A percentile compares a stretch with the other conserved stretches of the same genome.
These are phyloP conservation scores for Sarcophaga bullata DNA, from an alignment of 1,140 invertebrate species.

Conservation along the genomic window DNA sequence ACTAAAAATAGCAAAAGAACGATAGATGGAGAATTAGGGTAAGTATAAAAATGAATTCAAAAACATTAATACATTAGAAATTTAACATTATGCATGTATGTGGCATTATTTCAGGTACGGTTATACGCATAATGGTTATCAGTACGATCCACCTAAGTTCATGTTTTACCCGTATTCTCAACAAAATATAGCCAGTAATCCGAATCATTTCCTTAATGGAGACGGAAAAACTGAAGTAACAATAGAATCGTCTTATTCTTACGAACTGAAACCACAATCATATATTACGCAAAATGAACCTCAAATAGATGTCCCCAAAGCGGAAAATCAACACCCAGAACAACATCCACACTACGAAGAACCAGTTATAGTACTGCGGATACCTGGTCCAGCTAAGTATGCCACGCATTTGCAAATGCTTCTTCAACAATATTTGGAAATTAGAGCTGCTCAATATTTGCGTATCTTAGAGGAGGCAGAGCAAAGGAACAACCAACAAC, in stretches of 20 bases:
- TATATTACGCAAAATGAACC: constrained; percentile 45
- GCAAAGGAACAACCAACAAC: constrained; percentile 50
- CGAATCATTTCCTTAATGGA: constrained; percentile 31
- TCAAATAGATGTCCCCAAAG: constrained; percentile 59
- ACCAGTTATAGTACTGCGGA: constrained; percentile 62
- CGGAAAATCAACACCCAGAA: constrained; percentile 18
- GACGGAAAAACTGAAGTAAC: constrained; percentile 48
- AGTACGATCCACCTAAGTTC: constrained; percentile 61
- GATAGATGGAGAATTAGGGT: constrained; percentile 64
- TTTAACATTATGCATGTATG: constrained; percentile 10
- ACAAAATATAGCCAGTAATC: constrained; percentile 54
- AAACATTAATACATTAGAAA: not conserved
- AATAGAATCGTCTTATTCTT: constrained; percentile 63
- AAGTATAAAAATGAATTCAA: constrained; percentile 37
- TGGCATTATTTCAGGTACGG: constrained; percentile 55
- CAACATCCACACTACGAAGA: constrained; percentile 52
- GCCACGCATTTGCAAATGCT: constrained; percentile 62
- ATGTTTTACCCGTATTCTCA: constrained; percentile 65
- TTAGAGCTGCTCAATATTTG: constrained; percentile 62
- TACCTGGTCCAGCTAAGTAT: constrained; percentile 63
- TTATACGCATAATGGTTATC: constrained; percentile 57
- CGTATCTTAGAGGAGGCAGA: constrained; percentile 59
- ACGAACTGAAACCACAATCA: constrained; percentile 62
- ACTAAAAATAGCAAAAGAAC: constrained; percentile 60
- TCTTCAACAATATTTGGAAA: constrained; percentile 63